These are phyloP conservation scores for Zaprionus davidi DNA, from an alignment of 1,140 invertebrate genomes.

Conservation along the genomic window DNA sequence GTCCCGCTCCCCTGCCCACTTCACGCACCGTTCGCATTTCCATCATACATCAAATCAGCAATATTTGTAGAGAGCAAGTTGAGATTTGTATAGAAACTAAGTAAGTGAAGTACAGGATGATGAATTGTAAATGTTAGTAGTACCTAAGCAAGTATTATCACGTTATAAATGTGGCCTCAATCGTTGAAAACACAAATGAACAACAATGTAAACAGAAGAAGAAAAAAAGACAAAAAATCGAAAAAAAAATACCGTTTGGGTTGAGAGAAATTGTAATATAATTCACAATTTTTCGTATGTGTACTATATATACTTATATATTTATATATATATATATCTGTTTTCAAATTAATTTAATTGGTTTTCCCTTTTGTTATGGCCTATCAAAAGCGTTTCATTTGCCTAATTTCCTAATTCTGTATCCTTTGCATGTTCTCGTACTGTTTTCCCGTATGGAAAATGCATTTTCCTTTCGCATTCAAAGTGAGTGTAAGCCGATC, in stretches of 20 bases:
- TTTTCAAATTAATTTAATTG: not conserved
- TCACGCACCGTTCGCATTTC: not conserved
- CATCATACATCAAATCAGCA: slow-evolving; percentile 28
- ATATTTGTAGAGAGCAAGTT: slow-evolving; percentile 18
- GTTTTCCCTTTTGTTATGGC: slow-evolving; percentile 6
- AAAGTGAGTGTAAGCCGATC: slow-evolving; percentile 17
- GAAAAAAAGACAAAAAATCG: not conserved
- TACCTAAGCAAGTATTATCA: slow-evolving; percentile 50
- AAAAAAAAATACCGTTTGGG: slow-evolving; percentile 20
- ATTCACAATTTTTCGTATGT: slow-evolving; percentile 18
- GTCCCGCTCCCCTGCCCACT: not conserved
- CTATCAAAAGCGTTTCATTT: slow-evolving; percentile 7
- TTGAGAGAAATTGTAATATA: slow-evolving; percentile 31
- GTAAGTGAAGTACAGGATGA: slow-evolving; percentile 29
- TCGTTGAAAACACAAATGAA: slow-evolving; percentile 28
- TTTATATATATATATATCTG: slow-evolving; percentile 9
- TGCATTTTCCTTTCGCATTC: not conserved
- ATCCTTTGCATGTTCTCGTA: slow-evolving; percentile 7
- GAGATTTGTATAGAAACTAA: slow-evolving; percentile 33
- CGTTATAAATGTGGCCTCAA: slow-evolving; percentile 49
- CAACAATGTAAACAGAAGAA: slow-evolving; percentile 7
- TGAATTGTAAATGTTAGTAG: slow-evolving; percentile 49
- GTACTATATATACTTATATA: slow-evolving; percentile 13
- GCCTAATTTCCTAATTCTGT: not conserved
- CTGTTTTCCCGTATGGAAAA: slow-evolving; percentile 4